These are phyloP conservation scores for Periparus ater DNA, from an alignment of 2,797 vertebrate genomes.

Conservation along the genomic window DNA sequence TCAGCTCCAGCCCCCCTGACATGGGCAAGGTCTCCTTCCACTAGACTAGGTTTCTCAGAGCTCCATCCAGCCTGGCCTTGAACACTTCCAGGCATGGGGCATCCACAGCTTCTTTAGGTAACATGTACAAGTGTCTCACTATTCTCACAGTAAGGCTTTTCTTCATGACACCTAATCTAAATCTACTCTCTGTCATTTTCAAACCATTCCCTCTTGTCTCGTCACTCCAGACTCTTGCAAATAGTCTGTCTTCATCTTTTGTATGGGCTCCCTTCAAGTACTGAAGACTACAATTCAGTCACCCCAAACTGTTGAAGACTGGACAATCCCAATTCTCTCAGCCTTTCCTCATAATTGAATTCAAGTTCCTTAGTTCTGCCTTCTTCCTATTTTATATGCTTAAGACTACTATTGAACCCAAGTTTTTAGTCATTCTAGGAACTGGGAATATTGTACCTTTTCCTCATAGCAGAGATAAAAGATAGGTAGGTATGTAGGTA, in stretches of 20 bases:
- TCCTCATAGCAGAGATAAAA: not conserved
- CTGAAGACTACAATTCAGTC: not conserved
- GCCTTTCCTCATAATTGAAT: not conserved
- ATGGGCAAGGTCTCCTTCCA: not conserved
- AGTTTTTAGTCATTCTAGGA: not conserved
- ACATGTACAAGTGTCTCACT: accelerated
- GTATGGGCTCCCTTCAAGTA: not conserved
- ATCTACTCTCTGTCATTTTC: not conserved
- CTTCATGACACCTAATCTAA: not conserved
- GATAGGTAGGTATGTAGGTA: not conserved
- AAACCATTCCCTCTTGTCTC: not conserved
- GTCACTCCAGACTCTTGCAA: not conserved
- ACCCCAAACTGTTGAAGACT: not conserved
- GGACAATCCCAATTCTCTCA: not conserved
- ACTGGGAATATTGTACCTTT: not conserved
- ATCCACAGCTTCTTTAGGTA: not conserved
- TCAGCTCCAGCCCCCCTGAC: not conserved
- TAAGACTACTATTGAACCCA: not conserved
- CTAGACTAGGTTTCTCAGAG: not conserved
- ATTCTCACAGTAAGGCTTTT: not conserved
- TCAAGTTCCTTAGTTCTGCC: not conserved
- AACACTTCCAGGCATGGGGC: not conserved
- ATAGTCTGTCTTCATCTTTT: not conserved
- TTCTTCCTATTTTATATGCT: not conserved
- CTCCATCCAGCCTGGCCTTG: too few relatives aligned